A percentile compares a stretch with the other conserved stretches of the same genome.
phyloP scores from a whole-genome alignment of 23 tunicate genomes.

The Clavelina lepadiformis region DNA sequence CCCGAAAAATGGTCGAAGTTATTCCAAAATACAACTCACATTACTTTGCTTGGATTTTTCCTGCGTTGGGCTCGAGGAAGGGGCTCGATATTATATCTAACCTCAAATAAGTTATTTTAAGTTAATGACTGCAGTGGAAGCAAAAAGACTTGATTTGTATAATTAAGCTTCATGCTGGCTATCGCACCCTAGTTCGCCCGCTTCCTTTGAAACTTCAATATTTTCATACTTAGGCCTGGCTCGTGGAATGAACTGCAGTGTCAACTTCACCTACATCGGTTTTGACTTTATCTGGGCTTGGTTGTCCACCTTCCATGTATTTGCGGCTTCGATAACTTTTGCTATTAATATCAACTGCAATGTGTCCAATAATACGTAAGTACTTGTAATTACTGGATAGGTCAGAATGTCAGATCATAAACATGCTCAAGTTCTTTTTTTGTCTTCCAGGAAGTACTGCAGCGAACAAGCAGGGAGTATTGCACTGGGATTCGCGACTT shows the following conservation, averaged over 20 bases:
- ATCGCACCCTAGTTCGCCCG: no score
- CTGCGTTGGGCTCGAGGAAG: no score
- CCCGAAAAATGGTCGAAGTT: no score
- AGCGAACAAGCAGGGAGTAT: slow-evolving; percentile 32
- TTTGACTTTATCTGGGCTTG: slow-evolving; percentile 84
- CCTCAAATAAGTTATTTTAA: no score
- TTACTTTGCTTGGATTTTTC: no score
- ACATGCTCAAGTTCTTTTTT: not conserved
- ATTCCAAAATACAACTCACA: no score
- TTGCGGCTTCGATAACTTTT: slow-evolving; percentile 66
- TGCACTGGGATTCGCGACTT: slow-evolving; percentile 37
- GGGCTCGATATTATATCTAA: no score
- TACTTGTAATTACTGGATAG: not conserved
- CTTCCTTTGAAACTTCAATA: no score
- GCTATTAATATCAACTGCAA: slow-evolving; percentile 32
- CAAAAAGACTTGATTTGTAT: no score
- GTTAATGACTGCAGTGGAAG: no score
- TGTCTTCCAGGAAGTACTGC: slow-evolving; percentile 13
- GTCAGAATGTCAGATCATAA: not conserved
- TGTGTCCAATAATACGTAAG: slow-evolving; percentile 2
- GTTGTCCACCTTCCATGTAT: slow-evolving; percentile 56
- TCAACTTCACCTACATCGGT: slow-evolving; percentile 47
- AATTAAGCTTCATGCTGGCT: no score
- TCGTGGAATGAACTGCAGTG: slow-evolving; percentile 60
- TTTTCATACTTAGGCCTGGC: slow-evolving; percentile 46